phyloP scores from a whole-genome alignment of 2,888 invertebrate genomes.

The Ischnus inquisitorius region DNA sequence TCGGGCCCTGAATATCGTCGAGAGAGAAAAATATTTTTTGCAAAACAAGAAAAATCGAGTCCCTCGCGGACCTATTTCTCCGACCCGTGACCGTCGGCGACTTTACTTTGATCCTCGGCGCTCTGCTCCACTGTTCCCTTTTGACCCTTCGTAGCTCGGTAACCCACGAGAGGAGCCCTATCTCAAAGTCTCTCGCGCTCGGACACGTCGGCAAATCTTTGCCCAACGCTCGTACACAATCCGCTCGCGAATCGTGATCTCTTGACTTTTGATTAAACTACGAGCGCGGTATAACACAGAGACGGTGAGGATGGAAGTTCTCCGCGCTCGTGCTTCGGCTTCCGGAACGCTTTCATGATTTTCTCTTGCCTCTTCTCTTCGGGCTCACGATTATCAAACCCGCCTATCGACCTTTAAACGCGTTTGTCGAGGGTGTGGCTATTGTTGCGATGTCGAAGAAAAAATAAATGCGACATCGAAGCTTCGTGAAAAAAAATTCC shows the following conservation, averaged over 20 bases:
- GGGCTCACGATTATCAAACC: conserved; percentile 34
- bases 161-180: neutral
- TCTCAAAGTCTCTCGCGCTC: conserved; percentile 17
- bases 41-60: too few relatives aligned
- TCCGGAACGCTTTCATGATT: neutral
- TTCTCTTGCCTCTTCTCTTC: neutral
- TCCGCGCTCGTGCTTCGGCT: conserved; percentile 4
- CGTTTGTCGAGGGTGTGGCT: too few relatives aligned
- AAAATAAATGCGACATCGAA: too few relatives aligned
- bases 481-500: too few relatives aligned
- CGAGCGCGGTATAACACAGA: neutral
- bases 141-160: conserved; percentile 50
- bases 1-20: conserved; percentile 33
- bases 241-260: conserved; percentile 58
- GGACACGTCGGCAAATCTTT: conserved; percentile 68
- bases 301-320: conserved; percentile 10
- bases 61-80: conserved; percentile 24
- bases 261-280: conserved; percentile 65
- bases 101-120: conserved; percentile 66
- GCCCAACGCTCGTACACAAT: conserved; percentile 63
- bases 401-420: neutral
- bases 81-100: conserved; percentile 54
- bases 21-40: conserved; percentile 5
- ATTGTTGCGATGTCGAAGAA: too few relatives aligned
- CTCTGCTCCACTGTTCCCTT: conserved; percentile 53